These are phyloP conservation scores for Carlito syrichta DNA, from an alignment of 2,113 vertebrate genomes.

Conservation along the genomic window DNA sequence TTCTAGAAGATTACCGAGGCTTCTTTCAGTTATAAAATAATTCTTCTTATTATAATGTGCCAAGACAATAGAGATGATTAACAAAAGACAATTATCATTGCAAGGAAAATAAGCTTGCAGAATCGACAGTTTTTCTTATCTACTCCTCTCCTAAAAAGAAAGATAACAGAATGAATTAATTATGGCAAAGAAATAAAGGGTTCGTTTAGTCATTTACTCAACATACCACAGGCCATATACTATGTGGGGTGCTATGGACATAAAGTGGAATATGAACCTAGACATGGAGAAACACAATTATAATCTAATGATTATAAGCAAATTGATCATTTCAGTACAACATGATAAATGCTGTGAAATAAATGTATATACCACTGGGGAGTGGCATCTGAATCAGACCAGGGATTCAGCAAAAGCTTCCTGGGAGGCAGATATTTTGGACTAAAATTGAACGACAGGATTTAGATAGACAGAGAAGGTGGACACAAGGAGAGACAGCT, in stretches of 20 bases:
- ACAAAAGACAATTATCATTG: not conserved
- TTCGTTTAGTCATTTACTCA: not conserved
- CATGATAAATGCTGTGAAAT: not conserved
- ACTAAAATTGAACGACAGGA: not conserved
- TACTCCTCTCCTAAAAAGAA: not conserved
- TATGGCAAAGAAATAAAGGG: not conserved
- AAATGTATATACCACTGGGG: not conserved
- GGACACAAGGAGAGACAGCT: not conserved
- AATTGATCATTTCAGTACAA: not conserved
- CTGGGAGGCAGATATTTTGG: not conserved
- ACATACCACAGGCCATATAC: not conserved
- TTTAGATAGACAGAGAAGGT: not conserved
- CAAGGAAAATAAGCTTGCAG: not conserved
- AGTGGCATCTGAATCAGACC: not conserved
- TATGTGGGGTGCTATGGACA: not conserved
- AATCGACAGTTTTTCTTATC: not conserved
- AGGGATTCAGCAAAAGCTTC: not conserved
- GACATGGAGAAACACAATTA: not conserved
- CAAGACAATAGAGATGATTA: slow-evolving; percentile 3
- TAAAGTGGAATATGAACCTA: not conserved
- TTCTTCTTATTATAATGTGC: not conserved
- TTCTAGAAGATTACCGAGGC: not conserved
- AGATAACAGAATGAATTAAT: not conserved
- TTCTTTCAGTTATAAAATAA: slow-evolving; percentile 11
- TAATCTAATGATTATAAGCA: not conserved